Percentiles rank a stretch among this genome's conserved stretches.
Conservation (phyloP, 2,113 vertebrate genomes). For the Marcusenius ussheri region DNA sequence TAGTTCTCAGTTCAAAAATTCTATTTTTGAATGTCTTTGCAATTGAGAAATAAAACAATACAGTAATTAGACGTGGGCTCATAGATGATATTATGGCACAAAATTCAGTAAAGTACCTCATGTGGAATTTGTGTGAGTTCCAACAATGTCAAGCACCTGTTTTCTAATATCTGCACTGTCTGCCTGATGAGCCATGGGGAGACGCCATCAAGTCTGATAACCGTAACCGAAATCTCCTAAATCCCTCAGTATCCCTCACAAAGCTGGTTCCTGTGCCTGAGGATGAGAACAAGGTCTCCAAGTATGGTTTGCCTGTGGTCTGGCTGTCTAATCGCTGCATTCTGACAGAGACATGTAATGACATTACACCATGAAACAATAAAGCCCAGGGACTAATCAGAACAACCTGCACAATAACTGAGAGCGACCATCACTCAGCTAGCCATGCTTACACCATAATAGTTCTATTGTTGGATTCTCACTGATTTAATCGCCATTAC, state of each 20-base stretch:
- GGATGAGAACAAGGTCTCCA: constrained; percentile 10
- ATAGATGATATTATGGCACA: background rate
- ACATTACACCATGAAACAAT: constrained; percentile 50
- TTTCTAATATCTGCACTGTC: background rate
- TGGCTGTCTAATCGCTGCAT: constrained; percentile 49
- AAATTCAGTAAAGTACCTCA: background rate
- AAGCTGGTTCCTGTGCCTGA: background rate
- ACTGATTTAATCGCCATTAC: background rate
- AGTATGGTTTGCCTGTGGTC: constrained; percentile 37
- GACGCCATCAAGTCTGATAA: constrained; percentile 28
- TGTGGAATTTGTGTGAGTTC: background rate
- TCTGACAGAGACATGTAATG: constrained; percentile 58
- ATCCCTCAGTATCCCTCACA: constrained; percentile 26
- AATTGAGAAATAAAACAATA: background rate
- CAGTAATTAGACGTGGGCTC: background rate
- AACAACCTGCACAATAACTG: constrained; percentile 23
- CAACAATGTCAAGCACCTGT: background rate
- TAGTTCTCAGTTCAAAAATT: background rate
- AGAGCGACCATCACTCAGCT: background rate
- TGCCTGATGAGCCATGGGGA: background rate
- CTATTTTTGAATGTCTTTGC: background rate
- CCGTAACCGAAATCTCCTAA: constrained; percentile 14
- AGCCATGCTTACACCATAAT: background rate
- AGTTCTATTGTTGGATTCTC: background rate
- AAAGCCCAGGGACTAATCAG: constrained; percentile 42